A percentile compares a stretch with the other conserved stretches of the same genome.
phyloP scores from a whole-genome alignment of 2,888 invertebrate species.

The Drosophila ustulata region DNA sequence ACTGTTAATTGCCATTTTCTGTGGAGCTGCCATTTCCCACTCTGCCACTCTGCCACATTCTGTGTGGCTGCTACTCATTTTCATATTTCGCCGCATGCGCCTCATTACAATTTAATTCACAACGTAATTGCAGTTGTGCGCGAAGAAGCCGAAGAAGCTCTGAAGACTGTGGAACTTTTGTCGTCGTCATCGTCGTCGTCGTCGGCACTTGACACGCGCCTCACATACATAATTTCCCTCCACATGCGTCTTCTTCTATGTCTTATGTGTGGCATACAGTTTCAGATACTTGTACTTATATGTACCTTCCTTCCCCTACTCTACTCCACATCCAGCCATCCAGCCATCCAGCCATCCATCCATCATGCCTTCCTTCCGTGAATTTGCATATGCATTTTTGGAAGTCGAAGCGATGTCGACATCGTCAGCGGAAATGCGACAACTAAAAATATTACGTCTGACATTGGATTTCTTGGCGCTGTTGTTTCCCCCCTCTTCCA shows the following conservation, averaged over 20 bases:
- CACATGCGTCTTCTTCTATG: constrained; percentile 19
- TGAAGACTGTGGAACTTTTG: constrained; percentile 39
- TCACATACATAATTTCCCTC: constrained; percentile 69
- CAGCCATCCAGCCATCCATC: not conserved
- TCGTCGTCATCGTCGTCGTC: constrained; percentile 49
- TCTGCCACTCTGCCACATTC: not conserved
- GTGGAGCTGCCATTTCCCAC: constrained; percentile 12
- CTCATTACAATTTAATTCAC: constrained; percentile 83
- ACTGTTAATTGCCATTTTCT: constrained; percentile 80
- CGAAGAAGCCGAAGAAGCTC: constrained; percentile 8
- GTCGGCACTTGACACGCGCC: constrained; percentile 80
- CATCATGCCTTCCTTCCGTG: constrained; percentile 1
- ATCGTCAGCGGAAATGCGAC: constrained; percentile 69
- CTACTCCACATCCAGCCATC: not conserved
- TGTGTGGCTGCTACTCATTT: constrained; percentile 52
- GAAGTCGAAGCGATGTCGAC: constrained; percentile 52
- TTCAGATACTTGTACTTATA: constrained; percentile 31
- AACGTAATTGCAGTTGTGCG: constrained; percentile 76
- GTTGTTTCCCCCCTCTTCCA: constrained; percentile 33
- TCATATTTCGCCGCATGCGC: constrained; percentile 75
- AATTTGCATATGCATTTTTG: constrained; percentile 75
- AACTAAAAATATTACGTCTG: constrained; percentile 67
- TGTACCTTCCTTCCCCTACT: constrained; percentile 25
- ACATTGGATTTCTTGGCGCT: constrained; percentile 43
- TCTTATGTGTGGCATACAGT: constrained; percentile 19